Evolutionary conservation across 2,888 invertebrate species (phyloP), one percentile per base, ranked within the genome.

Genomic region (Brachyptera putata): DNA sequence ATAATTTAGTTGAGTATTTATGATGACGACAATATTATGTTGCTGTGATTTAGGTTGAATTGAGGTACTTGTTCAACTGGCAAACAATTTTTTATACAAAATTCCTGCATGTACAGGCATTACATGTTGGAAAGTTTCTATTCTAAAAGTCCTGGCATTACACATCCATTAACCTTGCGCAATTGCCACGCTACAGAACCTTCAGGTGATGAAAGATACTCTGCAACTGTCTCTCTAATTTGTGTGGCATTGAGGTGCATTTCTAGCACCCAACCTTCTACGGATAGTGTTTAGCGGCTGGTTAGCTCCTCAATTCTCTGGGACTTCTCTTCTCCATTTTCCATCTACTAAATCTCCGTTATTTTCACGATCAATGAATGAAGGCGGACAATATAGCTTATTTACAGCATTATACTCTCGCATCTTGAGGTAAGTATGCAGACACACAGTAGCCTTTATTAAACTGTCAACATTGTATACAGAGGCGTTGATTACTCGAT

Each of bases 371-470:
- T 46, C 46, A 24, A 24, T 13, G n/a, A 21, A 46, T 4, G 22
- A 22, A n/a, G 46, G 46, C n/a, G 46, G 46, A 24, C 46, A 46
- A 21, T 46, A 46, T 24, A 21, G n/a, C 21, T 18, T 14, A 21
- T 46, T 46, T 13, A 5, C 18, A 18, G 41, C 2, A 13, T n/a
- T 46, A n/a, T 2, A 16, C 9, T 41, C 43, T 18, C 14, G 16
- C 7, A 11, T 58, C 16, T 39, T 49, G 9, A 58, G 21, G n/a
- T 21, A 49, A 21, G 61, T 61, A 25, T 61, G 60, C 18, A 57
- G 57, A 24, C 26, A 46, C 9, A 49, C 24, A 7, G 57, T 18
- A 16, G 56, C 57, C 24, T 25, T 18, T 13, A 61, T 49, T 13
- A 57, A 16, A 24, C 14, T 25, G 13, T 56, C 37, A 1, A 55